Evolutionary conservation across 2,113 vertebrate species (phyloP).

Genomic region (Petromus typicus): DNA sequence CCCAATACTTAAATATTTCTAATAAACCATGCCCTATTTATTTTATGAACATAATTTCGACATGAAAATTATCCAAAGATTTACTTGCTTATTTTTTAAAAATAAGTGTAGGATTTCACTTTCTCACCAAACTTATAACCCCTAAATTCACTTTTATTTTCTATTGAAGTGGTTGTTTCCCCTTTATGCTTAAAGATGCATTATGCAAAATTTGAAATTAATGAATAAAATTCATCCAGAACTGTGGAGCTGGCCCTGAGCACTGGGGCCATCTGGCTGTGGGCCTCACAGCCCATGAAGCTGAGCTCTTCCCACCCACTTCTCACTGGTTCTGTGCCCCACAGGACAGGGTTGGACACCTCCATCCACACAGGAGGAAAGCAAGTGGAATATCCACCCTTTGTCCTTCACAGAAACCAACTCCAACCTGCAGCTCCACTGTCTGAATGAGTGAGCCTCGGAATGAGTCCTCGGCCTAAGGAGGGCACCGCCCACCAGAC

Average conservation of each 20-base stretch:
- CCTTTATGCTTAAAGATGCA: not conserved
- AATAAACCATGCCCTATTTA: not conserved
- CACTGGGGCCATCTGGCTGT: constrained; percentile 52
- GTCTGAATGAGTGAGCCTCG: rapidly evolving
- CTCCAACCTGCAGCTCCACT: not conserved
- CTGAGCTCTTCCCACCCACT: not conserved
- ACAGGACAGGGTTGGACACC: not conserved
- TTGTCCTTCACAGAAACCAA: not conserved
- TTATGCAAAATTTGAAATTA: constrained; percentile 49
- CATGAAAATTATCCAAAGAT: not conserved
- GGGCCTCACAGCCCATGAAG: constrained; percentile 27
- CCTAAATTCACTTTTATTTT: constrained; percentile 1
- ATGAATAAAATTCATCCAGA: constrained; percentile 46
- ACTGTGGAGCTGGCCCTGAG: constrained; percentile 9
- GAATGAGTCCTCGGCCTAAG: not conserved
- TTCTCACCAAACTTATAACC: not conserved
- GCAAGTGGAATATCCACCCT: not conserved
- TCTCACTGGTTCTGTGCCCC: not conserved
- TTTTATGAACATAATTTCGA: not conserved
- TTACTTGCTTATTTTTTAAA: not conserved
- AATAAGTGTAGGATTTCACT: not conserved
- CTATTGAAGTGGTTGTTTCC: constrained; percentile 40
- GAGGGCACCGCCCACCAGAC: not conserved
- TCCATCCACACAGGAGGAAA: not conserved
- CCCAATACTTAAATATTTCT: not conserved